Conservation (phyloP, 2,113 vertebrate species). For the Microtus montanus region DNA sequence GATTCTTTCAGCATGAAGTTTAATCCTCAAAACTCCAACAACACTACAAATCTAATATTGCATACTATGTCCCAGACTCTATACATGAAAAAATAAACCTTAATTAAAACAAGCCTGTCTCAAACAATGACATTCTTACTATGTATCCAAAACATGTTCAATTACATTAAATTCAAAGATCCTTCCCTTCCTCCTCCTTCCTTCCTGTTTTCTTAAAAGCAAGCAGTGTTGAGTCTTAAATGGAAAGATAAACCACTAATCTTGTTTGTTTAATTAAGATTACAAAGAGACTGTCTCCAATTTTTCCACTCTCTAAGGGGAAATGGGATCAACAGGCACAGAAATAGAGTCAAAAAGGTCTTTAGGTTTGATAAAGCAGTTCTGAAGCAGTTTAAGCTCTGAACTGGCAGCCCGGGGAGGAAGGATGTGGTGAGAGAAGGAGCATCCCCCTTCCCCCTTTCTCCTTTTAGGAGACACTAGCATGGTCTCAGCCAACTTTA, state of each 20-base stretch:
- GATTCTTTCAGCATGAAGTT: background rate
- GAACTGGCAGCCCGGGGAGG: background rate
- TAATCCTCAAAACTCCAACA: background rate
- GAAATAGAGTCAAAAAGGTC: background rate
- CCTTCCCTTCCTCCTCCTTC: background rate
- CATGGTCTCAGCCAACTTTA: background rate
- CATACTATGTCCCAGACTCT: background rate
- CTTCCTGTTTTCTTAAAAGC: background rate
- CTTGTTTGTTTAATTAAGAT: background rate
- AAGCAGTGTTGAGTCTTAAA: background rate
- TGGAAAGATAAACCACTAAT: background rate
- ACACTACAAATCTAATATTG: background rate
- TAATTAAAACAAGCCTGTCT: background rate
- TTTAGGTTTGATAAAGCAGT: background rate
- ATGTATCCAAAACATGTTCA: background rate
- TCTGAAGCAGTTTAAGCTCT: background rate
- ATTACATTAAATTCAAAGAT: background rate
- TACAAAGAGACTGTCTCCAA: background rate
- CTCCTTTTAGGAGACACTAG: background rate
- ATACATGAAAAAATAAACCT: background rate
- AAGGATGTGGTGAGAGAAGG: background rate
- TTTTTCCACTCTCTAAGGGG: constrained; percentile 17
- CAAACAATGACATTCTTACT: background rate
- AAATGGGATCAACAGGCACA: background rate
- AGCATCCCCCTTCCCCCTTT: background rate